Percentiles rank a stretch among this genome's conserved stretches.
These are phyloP conservation scores for Tipula lateralis DNA, from an alignment of 2,888 invertebrate species.

Conservation along the genomic window DNA sequence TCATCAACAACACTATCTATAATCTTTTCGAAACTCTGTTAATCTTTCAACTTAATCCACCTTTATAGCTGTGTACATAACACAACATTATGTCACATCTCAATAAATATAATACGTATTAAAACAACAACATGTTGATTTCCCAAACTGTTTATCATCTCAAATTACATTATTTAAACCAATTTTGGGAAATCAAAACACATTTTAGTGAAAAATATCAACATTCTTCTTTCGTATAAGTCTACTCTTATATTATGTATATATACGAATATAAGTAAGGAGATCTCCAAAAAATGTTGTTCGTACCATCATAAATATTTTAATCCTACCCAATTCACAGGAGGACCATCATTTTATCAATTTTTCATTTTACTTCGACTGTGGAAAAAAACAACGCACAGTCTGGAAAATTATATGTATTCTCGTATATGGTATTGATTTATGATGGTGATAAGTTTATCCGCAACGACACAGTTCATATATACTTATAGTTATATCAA, in stretches of 20 bases:
- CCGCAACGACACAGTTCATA: too few species aligned
- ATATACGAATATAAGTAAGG: background rate
- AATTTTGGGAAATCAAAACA: slow-evolving; percentile 20
- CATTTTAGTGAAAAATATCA: background rate
- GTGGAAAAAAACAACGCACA: background rate
- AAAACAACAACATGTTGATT: background rate
- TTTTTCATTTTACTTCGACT: background rate
- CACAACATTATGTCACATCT: background rate
- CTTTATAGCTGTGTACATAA: background rate
- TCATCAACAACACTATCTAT: too few species aligned
- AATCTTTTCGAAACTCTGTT: background rate
- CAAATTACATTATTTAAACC: slow-evolving; percentile 1
- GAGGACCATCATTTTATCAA: background rate
- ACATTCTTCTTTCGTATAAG: background rate
- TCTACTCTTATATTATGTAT: too few species aligned
- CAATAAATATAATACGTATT: background rate
- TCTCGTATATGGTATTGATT: background rate
- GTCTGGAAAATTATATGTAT: background rate
- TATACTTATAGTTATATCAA: too few species aligned
- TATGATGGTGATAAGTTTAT: background rate
- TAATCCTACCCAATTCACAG: background rate
- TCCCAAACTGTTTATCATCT: slow-evolving; percentile 24
- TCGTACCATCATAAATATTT: background rate
- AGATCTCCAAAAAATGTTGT: background rate
- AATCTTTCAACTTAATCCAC: background rate